These are phyloP conservation scores for Meda fulgida DNA, from an alignment of 2,797 vertebrate genomes.

Conservation along the genomic window DNA sequence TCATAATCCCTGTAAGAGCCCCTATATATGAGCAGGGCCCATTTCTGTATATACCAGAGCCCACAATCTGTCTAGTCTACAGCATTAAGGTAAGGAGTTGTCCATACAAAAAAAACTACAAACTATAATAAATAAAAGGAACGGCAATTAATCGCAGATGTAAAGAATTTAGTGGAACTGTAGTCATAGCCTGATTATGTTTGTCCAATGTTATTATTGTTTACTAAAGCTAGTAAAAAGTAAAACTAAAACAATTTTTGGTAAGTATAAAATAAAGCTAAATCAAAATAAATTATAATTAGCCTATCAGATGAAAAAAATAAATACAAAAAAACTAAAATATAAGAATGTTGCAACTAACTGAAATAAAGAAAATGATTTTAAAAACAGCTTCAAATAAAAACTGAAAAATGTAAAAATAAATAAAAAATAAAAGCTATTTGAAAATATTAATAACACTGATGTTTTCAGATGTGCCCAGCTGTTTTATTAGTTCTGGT, in stretches of 20 bases:
- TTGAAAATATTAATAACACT: neutral
- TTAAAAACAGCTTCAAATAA: no score
- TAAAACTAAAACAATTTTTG: neutral
- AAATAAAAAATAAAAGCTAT: neutral
- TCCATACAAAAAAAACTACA: neutral
- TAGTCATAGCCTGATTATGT: neutral
- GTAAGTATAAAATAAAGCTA: neutral
- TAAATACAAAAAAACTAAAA: neutral
- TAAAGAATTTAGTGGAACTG: neutral
- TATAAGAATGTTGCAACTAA: neutral
- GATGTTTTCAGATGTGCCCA: slow-evolving; percentile 57
- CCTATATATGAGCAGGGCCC: slow-evolving; percentile 54
- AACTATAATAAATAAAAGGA: neutral
- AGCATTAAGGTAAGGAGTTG: slow-evolving; percentile 72
- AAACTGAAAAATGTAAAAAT: neutral
- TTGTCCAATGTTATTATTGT: neutral
- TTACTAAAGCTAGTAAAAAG: neutral
- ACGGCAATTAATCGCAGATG: neutral
- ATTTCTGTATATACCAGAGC: slow-evolving; percentile 30
- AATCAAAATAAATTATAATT: neutral
- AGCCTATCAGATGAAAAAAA: neutral
- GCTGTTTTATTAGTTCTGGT: slow-evolving; percentile 56
- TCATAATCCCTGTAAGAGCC: slow-evolving; percentile 40
- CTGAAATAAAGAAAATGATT: neutral
- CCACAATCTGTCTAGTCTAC: slow-evolving; percentile 31